Evolutionary conservation across 2,888 invertebrate species (phyloP), one percentile per base, ranked within the genome.

Genomic region (Lasioglossum oenotherae): DNA sequence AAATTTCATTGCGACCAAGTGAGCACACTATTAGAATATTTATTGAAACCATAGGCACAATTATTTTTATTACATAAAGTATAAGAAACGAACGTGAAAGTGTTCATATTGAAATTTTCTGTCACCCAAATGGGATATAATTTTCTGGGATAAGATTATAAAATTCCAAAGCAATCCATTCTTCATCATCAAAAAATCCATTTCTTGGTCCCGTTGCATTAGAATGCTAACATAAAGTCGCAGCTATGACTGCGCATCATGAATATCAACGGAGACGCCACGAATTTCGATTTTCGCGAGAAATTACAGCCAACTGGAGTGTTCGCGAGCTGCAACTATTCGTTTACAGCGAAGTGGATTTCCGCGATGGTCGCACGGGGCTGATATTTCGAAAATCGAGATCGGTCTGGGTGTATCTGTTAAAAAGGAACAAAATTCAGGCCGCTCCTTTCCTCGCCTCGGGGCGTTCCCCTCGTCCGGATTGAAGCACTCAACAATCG

Each of bases 401-500:
- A 83, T 80, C 74, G 72, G 23, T 46, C 72, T 38, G 10, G 35
- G 49, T 19, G 73, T 10, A 31, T 27, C 64, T 49, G 53, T 35
- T 31, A 76, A 81, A 85, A 80, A 64, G 72, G 49, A 78, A 83
- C 71, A 38, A 78, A 81, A 85, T 83, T 82, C 78, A 35, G 77
- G 64, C 76, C 82, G 64, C 44, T 81, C 82, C 69, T 72, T 80
- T 74, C 38, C 77, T 38, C 60, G 75, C 64, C 79, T 44, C 49
- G 27, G 49, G 38, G 84, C 64, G 82, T 80, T 80, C 78, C 89
- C 88, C 82, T 89, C 82, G 81, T 71, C 72, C 69, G 82, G 86
- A 86, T 89, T 82, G 82, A 82, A 89, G 80, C 80, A 81, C 84
- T 87, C 88, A 74, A 73, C 84, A 82, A 88, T 81, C 86, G 82